These are phyloP conservation scores for Hippocampus kuda DNA, from an alignment of 2,797 vertebrate genomes.

Conservation along the genomic window DNA sequence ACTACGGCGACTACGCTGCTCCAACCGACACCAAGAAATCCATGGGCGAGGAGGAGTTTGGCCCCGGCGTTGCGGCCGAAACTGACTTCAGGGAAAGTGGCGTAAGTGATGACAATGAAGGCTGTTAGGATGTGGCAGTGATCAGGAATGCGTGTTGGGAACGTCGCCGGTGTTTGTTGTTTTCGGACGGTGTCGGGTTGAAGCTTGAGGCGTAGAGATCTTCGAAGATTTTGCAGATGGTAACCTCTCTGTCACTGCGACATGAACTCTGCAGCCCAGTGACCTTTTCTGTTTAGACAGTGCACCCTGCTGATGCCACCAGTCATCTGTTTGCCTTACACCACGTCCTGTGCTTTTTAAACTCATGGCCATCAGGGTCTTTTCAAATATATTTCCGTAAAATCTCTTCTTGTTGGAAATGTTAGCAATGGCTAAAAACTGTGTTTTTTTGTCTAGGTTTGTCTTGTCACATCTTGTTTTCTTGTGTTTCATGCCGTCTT, in stretches of 20 bases:
- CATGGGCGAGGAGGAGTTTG: conserved; percentile 76
- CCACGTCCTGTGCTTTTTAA: not conserved
- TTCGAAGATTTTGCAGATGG: conserved; percentile 31
- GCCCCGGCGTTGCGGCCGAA: conserved; percentile 87
- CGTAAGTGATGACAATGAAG: conserved; percentile 75
- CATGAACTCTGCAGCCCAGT: conserved; percentile 27
- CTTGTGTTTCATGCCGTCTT: too few species aligned
- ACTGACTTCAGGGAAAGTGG: conserved; percentile 82
- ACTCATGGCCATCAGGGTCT: not conserved
- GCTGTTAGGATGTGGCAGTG: conserved; percentile 24
- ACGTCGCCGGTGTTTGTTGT: conserved; percentile 33
- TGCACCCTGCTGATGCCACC: conserved; percentile 14
- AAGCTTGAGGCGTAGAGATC: conserved; percentile 17
- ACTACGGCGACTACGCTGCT: conserved; percentile 75
- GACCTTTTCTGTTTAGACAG: conserved; percentile 26
- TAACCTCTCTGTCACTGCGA: conserved; percentile 27
- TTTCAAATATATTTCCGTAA: not conserved
- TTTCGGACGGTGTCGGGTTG: conserved; percentile 31
- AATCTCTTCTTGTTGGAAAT: not conserved
- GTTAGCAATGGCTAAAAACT: not conserved
- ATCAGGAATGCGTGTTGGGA: conserved; percentile 11
- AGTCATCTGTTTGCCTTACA: conserved; percentile 7
- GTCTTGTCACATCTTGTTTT: too few species aligned
- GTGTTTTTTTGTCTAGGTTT: too few species aligned
- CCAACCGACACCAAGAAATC: conserved; percentile 69